Percentiles rank a stretch among this genome's conserved stretches.
phyloP scores from a whole-genome alignment of 2,113 vertebrate genomes.

The Gymnobelideus leadbeateri region DNA sequence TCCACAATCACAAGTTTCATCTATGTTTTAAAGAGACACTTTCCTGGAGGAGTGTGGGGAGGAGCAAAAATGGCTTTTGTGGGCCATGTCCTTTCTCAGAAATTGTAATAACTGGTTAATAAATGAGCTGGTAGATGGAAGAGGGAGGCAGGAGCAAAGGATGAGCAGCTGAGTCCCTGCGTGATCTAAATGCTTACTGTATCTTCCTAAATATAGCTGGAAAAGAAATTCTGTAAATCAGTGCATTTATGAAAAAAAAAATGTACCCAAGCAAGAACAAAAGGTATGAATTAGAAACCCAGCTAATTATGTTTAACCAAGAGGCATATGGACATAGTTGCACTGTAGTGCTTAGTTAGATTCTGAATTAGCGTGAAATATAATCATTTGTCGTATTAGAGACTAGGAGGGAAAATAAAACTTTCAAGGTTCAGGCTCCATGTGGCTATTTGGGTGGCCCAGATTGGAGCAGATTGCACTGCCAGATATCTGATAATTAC shows the following conservation, averaged over 20 bases:
- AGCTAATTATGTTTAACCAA: background rate
- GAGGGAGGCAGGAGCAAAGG: background rate
- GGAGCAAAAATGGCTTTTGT: background rate
- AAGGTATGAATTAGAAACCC: background rate
- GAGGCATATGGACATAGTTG: background rate
- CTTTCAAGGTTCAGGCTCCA: background rate
- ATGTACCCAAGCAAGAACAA: conserved; percentile 4
- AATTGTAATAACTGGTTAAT: background rate
- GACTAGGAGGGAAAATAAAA: background rate
- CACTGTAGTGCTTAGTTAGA: background rate
- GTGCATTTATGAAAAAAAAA: conserved; percentile 35
- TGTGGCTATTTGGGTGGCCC: conserved; percentile 13
- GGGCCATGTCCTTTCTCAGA: background rate
- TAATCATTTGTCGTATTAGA: background rate
- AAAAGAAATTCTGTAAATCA: background rate
- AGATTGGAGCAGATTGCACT: background rate
- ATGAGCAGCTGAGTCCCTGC: background rate
- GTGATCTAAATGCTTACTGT: background rate
- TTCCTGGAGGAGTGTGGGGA: background rate
- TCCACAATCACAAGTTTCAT: background rate
- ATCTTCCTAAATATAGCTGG: background rate
- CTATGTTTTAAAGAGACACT: background rate
- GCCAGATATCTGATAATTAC: background rate
- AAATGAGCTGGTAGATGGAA: background rate
- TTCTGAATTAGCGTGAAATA: background rate